These are phyloP conservation scores for Craniophora ligustri DNA, from an alignment of 2,888 invertebrate genomes.

Conservation along the genomic window DNA sequence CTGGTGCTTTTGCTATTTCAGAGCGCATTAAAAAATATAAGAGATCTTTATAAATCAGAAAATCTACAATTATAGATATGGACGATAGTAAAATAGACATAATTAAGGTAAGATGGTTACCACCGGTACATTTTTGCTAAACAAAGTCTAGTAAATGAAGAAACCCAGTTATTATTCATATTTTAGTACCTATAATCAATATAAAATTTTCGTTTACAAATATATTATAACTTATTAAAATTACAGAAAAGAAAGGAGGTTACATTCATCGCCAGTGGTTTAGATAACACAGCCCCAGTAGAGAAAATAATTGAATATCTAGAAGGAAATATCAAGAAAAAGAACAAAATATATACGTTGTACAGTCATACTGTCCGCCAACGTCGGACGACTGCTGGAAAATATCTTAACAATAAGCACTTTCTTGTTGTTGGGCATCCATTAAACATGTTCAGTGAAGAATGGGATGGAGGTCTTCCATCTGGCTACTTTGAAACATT, in stretches of 20 bases:
- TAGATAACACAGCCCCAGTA: slow-evolving; percentile 70
- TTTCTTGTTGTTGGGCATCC: slow-evolving; percentile 69
- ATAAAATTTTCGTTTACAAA: no score
- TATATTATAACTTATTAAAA: no score
- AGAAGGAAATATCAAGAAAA: slow-evolving; percentile 56
- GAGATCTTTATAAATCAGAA: not conserved
- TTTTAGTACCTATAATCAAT: no score
- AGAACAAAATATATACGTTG: slow-evolving; percentile 62
- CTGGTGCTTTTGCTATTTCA: not conserved
- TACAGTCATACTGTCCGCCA: slow-evolving; percentile 67
- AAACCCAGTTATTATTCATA: no score
- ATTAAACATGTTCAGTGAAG: slow-evolving; percentile 68
- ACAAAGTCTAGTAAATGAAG: no score
- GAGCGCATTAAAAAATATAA: not conserved
- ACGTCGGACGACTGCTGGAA: slow-evolving; percentile 46
- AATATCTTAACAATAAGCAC: slow-evolving; percentile 51
- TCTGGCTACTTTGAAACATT: slow-evolving; percentile 76
- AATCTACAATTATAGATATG: slow-evolving; percentile 26
- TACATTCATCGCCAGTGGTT: slow-evolving; percentile 60
- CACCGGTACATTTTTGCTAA: no score
- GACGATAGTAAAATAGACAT: slow-evolving; percentile 44
- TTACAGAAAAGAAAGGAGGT: slow-evolving; percentile 54
- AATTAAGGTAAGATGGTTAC: slow-evolving; percentile 38
- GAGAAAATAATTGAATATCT: slow-evolving; percentile 69
- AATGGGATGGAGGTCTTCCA: slow-evolving; percentile 78